Evolutionary conservation across 2,113 vertebrate species (phyloP), one percentile per base, ranked within the genome.

Genomic region (Leuciscus idus): DNA sequence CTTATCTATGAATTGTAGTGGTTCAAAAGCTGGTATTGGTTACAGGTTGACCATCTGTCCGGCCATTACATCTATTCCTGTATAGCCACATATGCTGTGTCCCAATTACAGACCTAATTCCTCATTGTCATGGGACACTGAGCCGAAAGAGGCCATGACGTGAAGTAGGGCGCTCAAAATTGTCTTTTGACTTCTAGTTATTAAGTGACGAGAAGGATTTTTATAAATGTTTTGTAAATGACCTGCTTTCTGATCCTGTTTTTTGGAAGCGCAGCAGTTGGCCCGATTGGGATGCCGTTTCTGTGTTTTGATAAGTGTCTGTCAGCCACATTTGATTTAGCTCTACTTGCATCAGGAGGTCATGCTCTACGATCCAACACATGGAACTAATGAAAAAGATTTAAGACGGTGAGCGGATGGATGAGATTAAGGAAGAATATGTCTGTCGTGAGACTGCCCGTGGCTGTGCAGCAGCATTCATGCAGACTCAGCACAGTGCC

Each of bases 401-500:
- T 33, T 39, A 77, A 73, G 52, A 83, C 23, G 33, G 50, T 73
- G 68, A 84, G 50, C 23, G 57, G 61, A 86, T 59, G 50, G 50
- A 46, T 72, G 76, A 28, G 84, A 74, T 79, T 79, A 52, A 11
- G 26, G 81, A 82, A 48, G 64, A 48, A 23, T 48, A 80, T 66
- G 78, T 78, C 52, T 64, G 75, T 70, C 15, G 12, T 70, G 84
- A 73, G 83, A 43, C 13, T 3, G 43, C 66, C 84, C 57, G 28
- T 76, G 39, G 91, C 85, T 85, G 72, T 84, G 33, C 52, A 33
- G 36, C 72, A 81, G 91, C 83, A 85, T 88, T 90, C 91, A 33
- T 90, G 93, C 93, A 90, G 91, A 94, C 73, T 93, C 87, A 61
- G 92, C 93, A 91, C 74, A 72, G 36, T 66, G 76, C 48, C 85